phyloP scores from a whole-genome alignment of 1,140 invertebrate genomes.

The Oryzaephilus surinamensis region DNA sequence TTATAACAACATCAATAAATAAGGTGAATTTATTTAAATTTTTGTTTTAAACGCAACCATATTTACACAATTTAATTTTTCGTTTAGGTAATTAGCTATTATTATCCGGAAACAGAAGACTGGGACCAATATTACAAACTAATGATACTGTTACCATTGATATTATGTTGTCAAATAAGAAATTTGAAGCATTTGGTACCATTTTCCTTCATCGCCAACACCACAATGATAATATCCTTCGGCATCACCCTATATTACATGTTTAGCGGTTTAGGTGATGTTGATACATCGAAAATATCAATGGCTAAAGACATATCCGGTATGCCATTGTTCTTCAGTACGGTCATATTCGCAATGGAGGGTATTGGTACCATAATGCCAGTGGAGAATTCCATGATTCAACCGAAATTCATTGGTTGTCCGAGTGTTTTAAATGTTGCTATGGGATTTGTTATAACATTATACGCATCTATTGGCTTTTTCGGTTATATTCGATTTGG shows the following conservation, averaged over 20 bases:
- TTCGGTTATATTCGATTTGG: conserved; percentile 54
- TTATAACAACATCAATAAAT: too few species aligned
- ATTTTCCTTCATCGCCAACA: conserved; percentile 61
- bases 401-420: conserved; percentile 65
- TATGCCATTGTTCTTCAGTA: conserved; percentile 55
- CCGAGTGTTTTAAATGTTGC: conserved; percentile 72
- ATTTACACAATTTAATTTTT: too few species aligned
- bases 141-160: conserved; percentile 45
- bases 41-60: too few species aligned
- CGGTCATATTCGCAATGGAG: conserved; percentile 72
- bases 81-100: conserved; percentile 29
- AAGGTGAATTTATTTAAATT: too few species aligned
- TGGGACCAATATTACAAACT: conserved; percentile 45
- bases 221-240: conserved; percentile 56
- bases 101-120: conserved; percentile 21
- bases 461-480: conserved; percentile 70
- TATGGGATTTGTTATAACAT: conserved; percentile 61
- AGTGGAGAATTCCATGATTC: conserved; percentile 77
- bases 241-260: conserved; percentile 62
- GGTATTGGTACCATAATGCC: conserved; percentile 76
- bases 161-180: conserved; percentile 54
- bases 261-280: conserved; percentile 44
- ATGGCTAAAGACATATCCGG: conserved; percentile 11
- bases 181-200: conserved; percentile 64
- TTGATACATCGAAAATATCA: conserved; percentile 14